Base-by-base conservation (phyloP, 1,140 invertebrate species). In the Ridgeia piscesae region DNA sequence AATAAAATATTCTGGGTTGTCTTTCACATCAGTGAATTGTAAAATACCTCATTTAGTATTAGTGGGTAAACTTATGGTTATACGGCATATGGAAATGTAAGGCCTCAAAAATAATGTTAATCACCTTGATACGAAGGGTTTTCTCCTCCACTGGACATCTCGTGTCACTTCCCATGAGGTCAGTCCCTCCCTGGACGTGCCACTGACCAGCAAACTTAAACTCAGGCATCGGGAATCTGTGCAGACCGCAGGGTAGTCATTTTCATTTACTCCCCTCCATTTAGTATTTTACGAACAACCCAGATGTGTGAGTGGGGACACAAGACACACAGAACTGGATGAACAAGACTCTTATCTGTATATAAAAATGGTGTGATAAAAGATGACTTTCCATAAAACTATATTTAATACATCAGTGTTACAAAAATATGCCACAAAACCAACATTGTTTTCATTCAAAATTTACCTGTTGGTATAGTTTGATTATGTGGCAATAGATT, bases 221-320 rank as follows among this genome's bases (percentile, higher is more conserved):
- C 89, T 94, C 93, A 33, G 97, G 96, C 89, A 97, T 94, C 21
- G 96, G 95, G 93, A 97, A 95, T 95, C 96, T 97, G 93, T n/a
- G 94, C 93, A 92, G 33, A 91, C 33, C 58, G 27, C 58, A 77
- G 58, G 14, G 2, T 77, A 27, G 2, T 77, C 17, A 77, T 77
- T 77, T 77, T 77, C 58, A 77, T 77, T 77, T 77, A 77, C 58
- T 77, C 58, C 4, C 58, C 58, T 50, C 58, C 58, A 77, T 77
- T 77, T 77, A 77, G 11, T 77, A 2, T 31, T 77, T 77, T 77
- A 77, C 58, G 27, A 77, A 77, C 58, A 77, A 42, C 42, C 42
- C 58, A 77, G 58, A 77, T 77, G 58, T 27, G 27, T 21, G 8
- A 77, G 58, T 77, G 27, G 2, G 58, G 2, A 77, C 27, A 77